These are phyloP conservation scores for Lemur catta DNA, from an alignment of 2,797 vertebrate genomes.

Conservation along the genomic window DNA sequence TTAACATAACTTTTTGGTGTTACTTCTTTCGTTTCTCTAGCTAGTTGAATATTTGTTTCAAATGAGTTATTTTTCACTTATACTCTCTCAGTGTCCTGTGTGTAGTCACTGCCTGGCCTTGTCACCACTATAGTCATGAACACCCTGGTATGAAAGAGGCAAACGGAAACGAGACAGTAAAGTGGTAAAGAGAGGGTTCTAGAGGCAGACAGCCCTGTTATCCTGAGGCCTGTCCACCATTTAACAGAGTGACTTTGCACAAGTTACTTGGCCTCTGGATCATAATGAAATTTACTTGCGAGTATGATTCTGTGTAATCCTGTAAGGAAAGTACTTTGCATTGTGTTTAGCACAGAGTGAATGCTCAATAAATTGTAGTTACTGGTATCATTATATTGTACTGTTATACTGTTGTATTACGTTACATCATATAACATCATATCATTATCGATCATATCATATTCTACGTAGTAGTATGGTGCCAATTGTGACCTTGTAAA, in stretches of 20 bases:
- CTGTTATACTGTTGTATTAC: background rate
- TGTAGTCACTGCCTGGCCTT: background rate
- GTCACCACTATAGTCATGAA: background rate
- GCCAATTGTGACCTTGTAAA: background rate
- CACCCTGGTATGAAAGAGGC: background rate
- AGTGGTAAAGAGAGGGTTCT: fast-evolving
- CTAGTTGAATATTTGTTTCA: background rate
- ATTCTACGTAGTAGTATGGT: background rate
- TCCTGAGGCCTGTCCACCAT: no score
- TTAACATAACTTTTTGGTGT: constrained; percentile 20
- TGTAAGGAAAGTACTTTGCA: background rate
- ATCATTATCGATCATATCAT: background rate
- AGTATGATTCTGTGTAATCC: background rate
- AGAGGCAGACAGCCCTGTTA: background rate
- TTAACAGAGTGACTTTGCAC: background rate
- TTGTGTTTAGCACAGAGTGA: background rate
- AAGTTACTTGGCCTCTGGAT: background rate
- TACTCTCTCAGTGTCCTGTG: background rate
- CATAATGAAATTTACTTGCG: background rate
- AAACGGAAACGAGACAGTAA: background rate
- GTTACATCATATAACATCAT: background rate
- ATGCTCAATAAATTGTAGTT: background rate
- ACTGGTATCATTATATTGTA: background rate
- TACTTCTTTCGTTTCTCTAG: background rate
- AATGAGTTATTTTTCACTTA: background rate